Conservation (phyloP, 2,888 invertebrate genomes). For the Cheilosia vernalis region DNA sequence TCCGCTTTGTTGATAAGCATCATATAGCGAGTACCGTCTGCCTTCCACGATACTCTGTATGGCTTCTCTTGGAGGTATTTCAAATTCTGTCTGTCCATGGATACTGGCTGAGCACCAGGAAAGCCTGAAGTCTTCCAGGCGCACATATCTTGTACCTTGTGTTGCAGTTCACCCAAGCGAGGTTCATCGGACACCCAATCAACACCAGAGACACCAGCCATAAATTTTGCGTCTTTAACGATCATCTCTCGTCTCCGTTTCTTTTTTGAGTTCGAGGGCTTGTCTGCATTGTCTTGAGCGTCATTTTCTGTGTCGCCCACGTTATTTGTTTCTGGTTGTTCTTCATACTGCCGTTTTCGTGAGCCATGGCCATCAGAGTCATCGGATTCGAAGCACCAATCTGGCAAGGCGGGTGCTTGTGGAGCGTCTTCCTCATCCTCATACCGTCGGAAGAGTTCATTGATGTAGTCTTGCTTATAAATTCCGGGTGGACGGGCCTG, state of each 20-base stretch:
- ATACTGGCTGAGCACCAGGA: constrained; percentile 98
- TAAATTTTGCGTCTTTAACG: constrained; percentile 89
- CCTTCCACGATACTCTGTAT: constrained; percentile 99
- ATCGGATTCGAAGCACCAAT: constrained; percentile 91
- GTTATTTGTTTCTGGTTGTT: constrained; percentile 67
- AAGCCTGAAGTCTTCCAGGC: constrained; percentile 92
- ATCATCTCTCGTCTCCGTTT: constrained; percentile 84
- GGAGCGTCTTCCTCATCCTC: constrained; percentile 89
- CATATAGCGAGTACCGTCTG: constrained; percentile 98
- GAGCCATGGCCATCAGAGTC: constrained; percentile 83
- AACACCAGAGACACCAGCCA: constrained; percentile 94
- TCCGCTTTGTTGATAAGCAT: constrained; percentile 95
- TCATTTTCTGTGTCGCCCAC: constrained; percentile 55
- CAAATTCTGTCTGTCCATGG: constrained; percentile 95
- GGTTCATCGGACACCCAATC: constrained; percentile 87
- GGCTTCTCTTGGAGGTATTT: constrained; percentile 89
- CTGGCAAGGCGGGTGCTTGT: constrained; percentile 91
- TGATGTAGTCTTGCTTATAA: constrained; percentile 97
- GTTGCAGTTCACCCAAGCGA: constrained; percentile 87
- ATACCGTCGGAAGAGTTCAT: constrained; percentile 92
- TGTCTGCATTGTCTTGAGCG: constrained; percentile 47
- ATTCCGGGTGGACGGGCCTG: constrained; percentile 93
- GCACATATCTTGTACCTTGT: constrained; percentile 91
- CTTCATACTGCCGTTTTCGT: constrained; percentile 77
- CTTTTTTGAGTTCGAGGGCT: constrained; percentile 79